phyloP scores from a whole-genome alignment of 2,888 invertebrate species.

The Dexiosoma caninum region DNA sequence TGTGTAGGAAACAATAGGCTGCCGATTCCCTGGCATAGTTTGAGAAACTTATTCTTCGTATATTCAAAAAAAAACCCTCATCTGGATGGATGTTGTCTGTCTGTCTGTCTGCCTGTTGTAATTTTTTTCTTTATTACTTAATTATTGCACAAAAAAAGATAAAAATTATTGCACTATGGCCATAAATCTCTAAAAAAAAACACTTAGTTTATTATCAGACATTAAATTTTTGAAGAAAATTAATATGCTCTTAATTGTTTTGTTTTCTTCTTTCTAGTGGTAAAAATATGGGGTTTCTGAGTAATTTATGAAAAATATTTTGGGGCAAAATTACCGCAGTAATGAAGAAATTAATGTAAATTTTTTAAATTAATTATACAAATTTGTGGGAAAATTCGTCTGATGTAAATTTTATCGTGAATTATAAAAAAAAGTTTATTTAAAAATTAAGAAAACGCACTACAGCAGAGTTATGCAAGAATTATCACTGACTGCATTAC shows the following conservation, averaged over 20 bases:
- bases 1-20: not conserved
- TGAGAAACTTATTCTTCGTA: not conserved
- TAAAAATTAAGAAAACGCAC: too few relatives aligned
- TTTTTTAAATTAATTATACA: too few relatives aligned
- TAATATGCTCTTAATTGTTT: not conserved
- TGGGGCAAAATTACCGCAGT: too few relatives aligned
- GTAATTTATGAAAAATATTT: too few relatives aligned
- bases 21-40: constrained; percentile 8
- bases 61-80: not conserved
- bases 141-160: constrained; percentile 1
- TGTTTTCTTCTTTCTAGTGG: too few relatives aligned
- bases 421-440: too few relatives aligned
- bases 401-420: too few relatives aligned
- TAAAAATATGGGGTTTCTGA: not conserved
- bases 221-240: not conserved
- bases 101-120: not conserved
- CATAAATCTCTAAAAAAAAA: constrained; percentile 40
- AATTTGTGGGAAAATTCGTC: too few relatives aligned
- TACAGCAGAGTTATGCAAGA: too few relatives aligned
- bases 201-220: constrained; percentile 5
- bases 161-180: constrained; percentile 17
- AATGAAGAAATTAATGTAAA: too few relatives aligned
- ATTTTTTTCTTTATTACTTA: not conserved
- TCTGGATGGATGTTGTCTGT: not conserved
- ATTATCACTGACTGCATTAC: too few relatives aligned